Conservation (phyloP, 1,140 invertebrate genomes). For the Drosophila lacteicornis region DNA sequence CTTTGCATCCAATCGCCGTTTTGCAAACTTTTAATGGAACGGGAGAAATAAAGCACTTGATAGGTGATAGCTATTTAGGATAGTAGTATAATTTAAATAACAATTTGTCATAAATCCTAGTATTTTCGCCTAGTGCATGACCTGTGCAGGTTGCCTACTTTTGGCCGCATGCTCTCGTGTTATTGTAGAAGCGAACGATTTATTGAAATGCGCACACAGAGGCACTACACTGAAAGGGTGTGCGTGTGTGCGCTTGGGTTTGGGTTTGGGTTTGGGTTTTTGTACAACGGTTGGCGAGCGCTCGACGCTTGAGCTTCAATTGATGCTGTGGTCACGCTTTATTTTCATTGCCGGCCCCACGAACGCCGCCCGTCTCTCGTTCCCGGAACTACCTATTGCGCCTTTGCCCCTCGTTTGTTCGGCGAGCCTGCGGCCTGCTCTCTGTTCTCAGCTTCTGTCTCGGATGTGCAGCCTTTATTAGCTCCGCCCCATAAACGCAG, state of each 20-base stretch:
- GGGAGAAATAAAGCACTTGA: no score
- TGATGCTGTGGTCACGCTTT: constrained; percentile 80
- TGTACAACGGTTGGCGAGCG: constrained; percentile 48
- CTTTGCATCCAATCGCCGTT: no score
- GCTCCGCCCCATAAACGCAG: constrained; percentile 47
- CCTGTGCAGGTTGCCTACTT: constrained; percentile 64
- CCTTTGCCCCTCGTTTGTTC: constrained; percentile 14
- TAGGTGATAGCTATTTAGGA: neutral
- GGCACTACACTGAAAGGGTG: constrained; percentile 75
- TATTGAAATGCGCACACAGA: constrained; percentile 73
- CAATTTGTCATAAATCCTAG: no score
- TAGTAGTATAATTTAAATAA: no score
- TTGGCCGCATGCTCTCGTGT: constrained; percentile 58
- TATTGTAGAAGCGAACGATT: constrained; percentile 78
- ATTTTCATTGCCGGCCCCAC: constrained; percentile 66
- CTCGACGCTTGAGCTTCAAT: constrained; percentile 74
- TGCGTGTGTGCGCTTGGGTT: constrained; percentile 42
- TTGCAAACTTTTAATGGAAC: no score
- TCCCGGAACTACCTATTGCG: neutral
- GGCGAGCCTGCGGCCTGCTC: constrained; percentile 25
- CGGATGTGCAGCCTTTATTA: constrained; percentile 63
- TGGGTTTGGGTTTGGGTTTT: constrained; percentile 30
- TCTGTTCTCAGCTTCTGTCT: constrained; percentile 23
- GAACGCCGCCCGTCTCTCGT: neutral
- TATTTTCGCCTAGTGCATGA: constrained; percentile 4